These are phyloP conservation scores for Crepidodera aurea DNA, from an alignment of 2,888 invertebrate species.

Conservation along the genomic window DNA sequence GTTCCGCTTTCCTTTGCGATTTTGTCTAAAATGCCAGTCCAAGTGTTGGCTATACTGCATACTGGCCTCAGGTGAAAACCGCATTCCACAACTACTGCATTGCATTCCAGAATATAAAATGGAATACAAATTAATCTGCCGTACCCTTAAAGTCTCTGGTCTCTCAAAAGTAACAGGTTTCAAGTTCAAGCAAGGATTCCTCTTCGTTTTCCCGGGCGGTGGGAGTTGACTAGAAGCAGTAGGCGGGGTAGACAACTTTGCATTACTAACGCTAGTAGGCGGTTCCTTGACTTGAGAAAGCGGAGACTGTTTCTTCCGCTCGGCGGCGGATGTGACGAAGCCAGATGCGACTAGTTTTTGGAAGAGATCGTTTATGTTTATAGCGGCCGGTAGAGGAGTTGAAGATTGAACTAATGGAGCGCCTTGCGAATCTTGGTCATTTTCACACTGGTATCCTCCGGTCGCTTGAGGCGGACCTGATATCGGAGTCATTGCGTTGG, in stretches of 20 bases:
- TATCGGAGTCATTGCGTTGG: slow-evolving; percentile 71
- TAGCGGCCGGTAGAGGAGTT: slow-evolving; percentile 47
- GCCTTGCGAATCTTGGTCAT: slow-evolving; percentile 18
- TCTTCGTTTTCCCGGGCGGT: slow-evolving; percentile 27
- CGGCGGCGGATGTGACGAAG: slow-evolving; percentile 67
- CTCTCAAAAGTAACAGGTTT: slow-evolving; percentile 73
- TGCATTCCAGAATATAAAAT: slow-evolving; percentile 89
- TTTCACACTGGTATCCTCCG: slow-evolving; percentile 67
- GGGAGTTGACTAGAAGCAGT: slow-evolving; percentile 13
- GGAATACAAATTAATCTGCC: slow-evolving; percentile 75
- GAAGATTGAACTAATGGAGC: slow-evolving; percentile 18
- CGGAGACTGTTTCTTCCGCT: slow-evolving; percentile 24
- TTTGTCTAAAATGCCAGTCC: slow-evolving; percentile 98
- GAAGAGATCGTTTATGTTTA: slow-evolving; percentile 83
- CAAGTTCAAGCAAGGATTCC: slow-evolving; percentile 58
- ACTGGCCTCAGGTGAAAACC: slow-evolving; percentile 90
- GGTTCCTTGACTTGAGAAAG: slow-evolving; percentile 4
- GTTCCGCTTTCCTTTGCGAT: slow-evolving; percentile 86
- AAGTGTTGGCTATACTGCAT: slow-evolving; percentile 93
- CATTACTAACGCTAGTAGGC: not conserved
- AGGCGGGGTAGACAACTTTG: not conserved
- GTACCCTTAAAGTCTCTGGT: slow-evolving; percentile 75
- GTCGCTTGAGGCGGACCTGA: slow-evolving; percentile 63
- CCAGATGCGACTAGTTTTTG: slow-evolving; percentile 87
- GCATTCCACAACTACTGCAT: slow-evolving; percentile 94